Evolutionary conservation across 2,113 vertebrate genomes (phyloP).

Genomic region (Athene cunicularia): DNA sequence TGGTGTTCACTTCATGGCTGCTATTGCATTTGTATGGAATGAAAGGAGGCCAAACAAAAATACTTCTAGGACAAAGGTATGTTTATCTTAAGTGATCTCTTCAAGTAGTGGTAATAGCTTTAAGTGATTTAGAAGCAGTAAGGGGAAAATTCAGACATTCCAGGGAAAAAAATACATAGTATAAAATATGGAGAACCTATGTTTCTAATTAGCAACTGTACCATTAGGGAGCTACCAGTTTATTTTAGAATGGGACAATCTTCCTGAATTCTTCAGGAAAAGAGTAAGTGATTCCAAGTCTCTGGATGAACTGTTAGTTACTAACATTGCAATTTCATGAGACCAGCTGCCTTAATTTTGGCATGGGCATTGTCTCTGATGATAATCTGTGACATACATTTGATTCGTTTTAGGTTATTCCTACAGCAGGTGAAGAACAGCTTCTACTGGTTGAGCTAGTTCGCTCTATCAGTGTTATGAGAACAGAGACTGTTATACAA

Average conservation of each 20-base stretch:
- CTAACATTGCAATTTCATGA: neutral
- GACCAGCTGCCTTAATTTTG: neutral
- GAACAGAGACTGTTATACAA: conserved; percentile 96
- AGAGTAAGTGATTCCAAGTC: neutral
- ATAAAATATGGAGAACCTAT: neutral
- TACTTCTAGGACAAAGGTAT: conserved; percentile 88
- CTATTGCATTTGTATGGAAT: conserved; percentile 98
- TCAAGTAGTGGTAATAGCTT: neutral
- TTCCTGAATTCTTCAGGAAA: neutral
- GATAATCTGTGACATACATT: neutral
- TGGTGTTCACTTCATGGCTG: conserved; percentile 97
- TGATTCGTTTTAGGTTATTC: conserved; percentile 85
- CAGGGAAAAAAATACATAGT: neutral
- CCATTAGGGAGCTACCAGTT: neutral
- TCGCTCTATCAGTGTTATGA: conserved; percentile 96
- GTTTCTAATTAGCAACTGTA: neutral
- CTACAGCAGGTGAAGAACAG: conserved; percentile 93
- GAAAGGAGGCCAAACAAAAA: conserved; percentile 89
- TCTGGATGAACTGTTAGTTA: neutral
- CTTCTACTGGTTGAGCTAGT: conserved; percentile 94
- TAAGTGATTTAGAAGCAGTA: neutral
- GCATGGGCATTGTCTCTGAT: neutral
- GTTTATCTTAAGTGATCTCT: neutral
- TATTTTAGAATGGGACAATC: neutral
- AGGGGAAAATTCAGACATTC: neutral